Percentiles rank a stretch among this genome's conserved stretches.
phyloP scores from a whole-genome alignment of 2,113 vertebrate genomes.

The Phasianus colchicus region DNA sequence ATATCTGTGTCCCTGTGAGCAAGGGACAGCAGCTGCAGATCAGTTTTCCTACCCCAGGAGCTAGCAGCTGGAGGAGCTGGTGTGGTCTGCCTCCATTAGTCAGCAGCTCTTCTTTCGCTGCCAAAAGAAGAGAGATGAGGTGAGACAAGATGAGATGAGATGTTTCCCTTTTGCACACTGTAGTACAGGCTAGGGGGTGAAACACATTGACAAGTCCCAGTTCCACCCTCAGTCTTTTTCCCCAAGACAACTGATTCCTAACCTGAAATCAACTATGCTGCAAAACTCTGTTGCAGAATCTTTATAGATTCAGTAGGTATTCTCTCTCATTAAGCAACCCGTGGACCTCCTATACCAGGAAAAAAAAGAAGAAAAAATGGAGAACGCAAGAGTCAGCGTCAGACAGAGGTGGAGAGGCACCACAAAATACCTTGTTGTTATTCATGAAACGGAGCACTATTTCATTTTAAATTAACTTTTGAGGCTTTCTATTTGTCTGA shows the following conservation, averaged over 20 bases:
- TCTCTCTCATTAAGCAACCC: background rate
- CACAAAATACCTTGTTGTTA: background rate
- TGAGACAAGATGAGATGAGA: background rate
- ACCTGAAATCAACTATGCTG: background rate
- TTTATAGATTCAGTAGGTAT: background rate
- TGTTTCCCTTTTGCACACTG: background rate
- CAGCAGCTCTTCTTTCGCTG: background rate
- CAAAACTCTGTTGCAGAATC: background rate
- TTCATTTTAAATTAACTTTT: slow-evolving; percentile 11
- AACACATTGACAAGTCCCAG: background rate
- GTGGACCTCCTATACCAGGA: background rate
- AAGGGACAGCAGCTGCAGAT: background rate
- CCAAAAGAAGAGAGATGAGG: background rate
- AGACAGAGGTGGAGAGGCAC: background rate
- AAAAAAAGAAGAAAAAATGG: background rate
- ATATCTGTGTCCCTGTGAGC: background rate
- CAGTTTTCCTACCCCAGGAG: background rate
- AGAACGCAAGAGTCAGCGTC: background rate
- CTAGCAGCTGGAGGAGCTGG: background rate
- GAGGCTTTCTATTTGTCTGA: slow-evolving; percentile 17
- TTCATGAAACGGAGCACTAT: background rate
- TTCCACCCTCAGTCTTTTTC: background rate
- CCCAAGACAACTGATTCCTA: background rate
- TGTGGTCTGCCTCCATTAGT: background rate
- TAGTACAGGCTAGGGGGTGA: background rate